These are phyloP conservation scores for Ophraella communa DNA, from an alignment of 2,888 invertebrate species.

Conservation along the genomic window DNA sequence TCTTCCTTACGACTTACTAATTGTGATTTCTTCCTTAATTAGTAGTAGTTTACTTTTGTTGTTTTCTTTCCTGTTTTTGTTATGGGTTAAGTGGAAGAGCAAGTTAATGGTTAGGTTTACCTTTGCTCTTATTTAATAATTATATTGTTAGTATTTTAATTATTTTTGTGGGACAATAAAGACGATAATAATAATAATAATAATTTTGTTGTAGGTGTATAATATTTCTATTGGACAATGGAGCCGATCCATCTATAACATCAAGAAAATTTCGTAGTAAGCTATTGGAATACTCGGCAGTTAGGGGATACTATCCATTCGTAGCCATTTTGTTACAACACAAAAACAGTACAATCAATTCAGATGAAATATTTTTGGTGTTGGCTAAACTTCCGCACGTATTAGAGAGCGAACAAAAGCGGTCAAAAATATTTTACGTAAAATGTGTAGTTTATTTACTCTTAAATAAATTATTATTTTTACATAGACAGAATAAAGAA, in stretches of 20 bases:
- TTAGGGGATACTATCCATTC: conserved; percentile 43
- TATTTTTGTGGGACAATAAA: neutral
- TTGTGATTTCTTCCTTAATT: no score
- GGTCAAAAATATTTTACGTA: conserved; percentile 27
- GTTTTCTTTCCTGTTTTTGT: no score
- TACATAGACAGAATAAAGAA: conserved; percentile 1
- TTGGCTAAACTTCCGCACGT: conserved; percentile 28
- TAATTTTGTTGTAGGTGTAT: conserved; percentile 31
- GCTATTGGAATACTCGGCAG: conserved; percentile 39
- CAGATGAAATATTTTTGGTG: conserved; percentile 33
- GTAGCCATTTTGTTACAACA: conserved; percentile 41
- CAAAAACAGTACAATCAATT: conserved; percentile 29
- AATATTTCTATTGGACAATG: conserved; percentile 41
- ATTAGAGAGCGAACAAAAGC: neutral
- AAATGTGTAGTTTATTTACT: conserved; percentile 38
- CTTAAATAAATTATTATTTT: conserved; percentile 33
- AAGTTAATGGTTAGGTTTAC: no score
- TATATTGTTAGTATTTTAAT: no score
- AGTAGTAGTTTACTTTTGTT: no score
- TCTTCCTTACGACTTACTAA: no score
- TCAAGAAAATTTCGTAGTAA: conserved; percentile 35
- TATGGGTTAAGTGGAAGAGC: no score
- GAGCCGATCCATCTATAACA: conserved; percentile 36
- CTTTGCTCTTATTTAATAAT: no score
- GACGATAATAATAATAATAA: neutral